A percentile compares a stretch with the other conserved stretches of the same genome.
Conservation (phyloP, 1,140 invertebrate species). For the Bicyclus anynana region DNA sequence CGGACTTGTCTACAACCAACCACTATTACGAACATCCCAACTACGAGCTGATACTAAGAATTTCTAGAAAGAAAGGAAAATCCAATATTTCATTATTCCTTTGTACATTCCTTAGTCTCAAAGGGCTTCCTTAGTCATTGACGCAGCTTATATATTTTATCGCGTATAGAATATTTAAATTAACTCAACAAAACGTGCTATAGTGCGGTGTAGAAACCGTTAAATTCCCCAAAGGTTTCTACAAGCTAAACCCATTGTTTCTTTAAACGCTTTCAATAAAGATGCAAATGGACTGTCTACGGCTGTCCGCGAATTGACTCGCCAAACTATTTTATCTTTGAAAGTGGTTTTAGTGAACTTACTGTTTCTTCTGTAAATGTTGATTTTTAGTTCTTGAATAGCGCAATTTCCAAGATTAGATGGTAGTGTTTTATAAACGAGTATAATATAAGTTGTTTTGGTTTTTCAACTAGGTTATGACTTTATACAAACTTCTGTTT, state of each 20-base stretch:
- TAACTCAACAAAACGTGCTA: slow-evolving; percentile 11
- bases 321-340: slow-evolving; percentile 49
- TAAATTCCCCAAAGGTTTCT: slow-evolving; percentile 39
- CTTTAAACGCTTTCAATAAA: slow-evolving; percentile 64
- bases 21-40: too few species aligned
- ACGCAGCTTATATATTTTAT: background rate
- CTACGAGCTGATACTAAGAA: too few species aligned
- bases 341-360: slow-evolving; percentile 13
- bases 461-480: too few species aligned
- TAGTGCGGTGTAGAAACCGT: slow-evolving; percentile 29
- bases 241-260: slow-evolving; percentile 47
- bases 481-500: too few species aligned
- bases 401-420: background rate
- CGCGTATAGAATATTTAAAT: background rate
- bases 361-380: slow-evolving; percentile 1
- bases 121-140: too few species aligned
- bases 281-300: slow-evolving; percentile 60
- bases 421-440: background rate
- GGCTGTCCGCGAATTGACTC: slow-evolving; percentile 50
- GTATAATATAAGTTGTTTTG: too few species aligned
- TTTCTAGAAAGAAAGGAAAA: too few species aligned
- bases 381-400: slow-evolving; percentile 1
- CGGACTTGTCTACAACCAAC: too few species aligned
- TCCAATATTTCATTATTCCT: too few species aligned
- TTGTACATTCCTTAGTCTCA: too few species aligned